Conservation (phyloP, 2,113 vertebrate species). For the Hemiprocne comata region DNA sequence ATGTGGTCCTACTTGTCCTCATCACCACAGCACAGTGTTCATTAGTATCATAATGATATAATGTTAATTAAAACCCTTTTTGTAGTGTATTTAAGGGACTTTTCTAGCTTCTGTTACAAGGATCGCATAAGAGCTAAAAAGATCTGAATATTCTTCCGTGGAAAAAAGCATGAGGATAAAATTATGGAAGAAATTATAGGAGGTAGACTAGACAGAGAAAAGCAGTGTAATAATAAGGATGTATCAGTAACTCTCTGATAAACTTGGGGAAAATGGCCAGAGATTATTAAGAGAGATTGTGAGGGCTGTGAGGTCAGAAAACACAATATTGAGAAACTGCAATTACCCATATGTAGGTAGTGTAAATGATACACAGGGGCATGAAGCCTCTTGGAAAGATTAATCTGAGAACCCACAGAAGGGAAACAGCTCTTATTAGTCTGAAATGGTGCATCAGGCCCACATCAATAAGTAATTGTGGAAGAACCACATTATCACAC, state of each 20-base stretch:
- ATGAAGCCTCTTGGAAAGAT: neutral
- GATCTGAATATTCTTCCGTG: neutral
- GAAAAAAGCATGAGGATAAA: neutral
- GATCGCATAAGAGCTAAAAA: neutral
- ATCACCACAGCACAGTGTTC: neutral
- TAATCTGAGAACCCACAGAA: conserved; percentile 5
- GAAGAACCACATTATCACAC: neutral
- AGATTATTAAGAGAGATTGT: neutral
- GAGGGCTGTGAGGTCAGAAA: neutral
- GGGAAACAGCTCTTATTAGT: neutral
- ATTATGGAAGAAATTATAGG: neutral
- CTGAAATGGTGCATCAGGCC: neutral
- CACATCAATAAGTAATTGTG: conserved; percentile 38
- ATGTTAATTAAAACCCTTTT: neutral
- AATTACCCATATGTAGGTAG: neutral
- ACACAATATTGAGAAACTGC: neutral
- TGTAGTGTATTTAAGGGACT: neutral
- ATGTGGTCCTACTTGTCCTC: neutral
- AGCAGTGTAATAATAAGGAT: neutral
- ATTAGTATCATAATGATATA: neutral
- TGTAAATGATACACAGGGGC: conserved; percentile 23
- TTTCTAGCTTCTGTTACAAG: neutral
- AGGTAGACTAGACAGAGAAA: neutral
- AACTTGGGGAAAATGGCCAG: neutral
- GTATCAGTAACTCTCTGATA: neutral